A percentile compares a stretch with the other conserved stretches of the same genome.
These are phyloP conservation scores for Belgica antarctica DNA, from an alignment of 2,888 invertebrate genomes.

Conservation along the genomic window DNA sequence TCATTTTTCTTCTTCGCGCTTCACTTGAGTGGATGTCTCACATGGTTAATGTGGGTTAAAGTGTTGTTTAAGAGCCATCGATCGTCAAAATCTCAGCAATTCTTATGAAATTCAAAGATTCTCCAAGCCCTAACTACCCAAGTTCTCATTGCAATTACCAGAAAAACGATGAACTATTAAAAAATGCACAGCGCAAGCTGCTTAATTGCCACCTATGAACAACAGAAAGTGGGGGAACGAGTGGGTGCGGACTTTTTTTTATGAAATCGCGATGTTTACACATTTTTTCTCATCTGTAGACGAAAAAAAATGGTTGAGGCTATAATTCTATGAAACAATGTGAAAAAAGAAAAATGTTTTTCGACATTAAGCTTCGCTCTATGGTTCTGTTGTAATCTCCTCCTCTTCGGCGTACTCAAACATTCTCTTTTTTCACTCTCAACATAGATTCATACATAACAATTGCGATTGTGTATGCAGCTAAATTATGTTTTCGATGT, in stretches of 20 bases:
- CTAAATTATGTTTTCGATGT: constrained; percentile 7
- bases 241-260: constrained; percentile 24
- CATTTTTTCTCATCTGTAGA: constrained; percentile 11
- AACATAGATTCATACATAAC: not conserved
- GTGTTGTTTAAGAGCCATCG: no score
- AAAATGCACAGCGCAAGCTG: constrained; percentile 6
- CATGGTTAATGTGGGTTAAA: no score
- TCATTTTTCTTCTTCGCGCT: not conserved
- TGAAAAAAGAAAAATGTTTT: no score
- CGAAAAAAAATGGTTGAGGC: constrained; percentile 12
- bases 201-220: constrained; percentile 24
- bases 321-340: not conserved
- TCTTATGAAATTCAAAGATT: no score
- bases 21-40: not conserved
- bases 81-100: no score
- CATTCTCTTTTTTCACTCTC: not conserved
- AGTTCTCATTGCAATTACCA: constrained; percentile 31
- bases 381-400: constrained; percentile 30
- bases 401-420: constrained; percentile 12
- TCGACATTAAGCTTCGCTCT: constrained; percentile 19
- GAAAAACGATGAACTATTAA: not conserved
- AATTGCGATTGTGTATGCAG: not conserved
- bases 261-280: constrained; percentile 7
- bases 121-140: no score
- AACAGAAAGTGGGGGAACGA: not conserved